phyloP scores from a whole-genome alignment of 1,140 invertebrate genomes.

The Akabosia matsudoensis region DNA sequence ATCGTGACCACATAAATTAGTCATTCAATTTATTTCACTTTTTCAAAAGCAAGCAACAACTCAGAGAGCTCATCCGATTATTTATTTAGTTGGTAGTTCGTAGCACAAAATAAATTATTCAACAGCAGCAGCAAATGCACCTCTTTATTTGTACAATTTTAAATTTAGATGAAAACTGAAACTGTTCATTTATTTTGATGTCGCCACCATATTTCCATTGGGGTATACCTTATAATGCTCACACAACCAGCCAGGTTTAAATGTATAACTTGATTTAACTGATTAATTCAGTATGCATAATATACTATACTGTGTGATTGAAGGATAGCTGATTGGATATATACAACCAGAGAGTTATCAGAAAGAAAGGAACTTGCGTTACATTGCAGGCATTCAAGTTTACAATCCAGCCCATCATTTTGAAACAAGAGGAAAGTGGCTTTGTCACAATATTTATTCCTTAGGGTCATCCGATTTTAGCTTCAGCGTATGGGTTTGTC shows the following conservation, averaged over 20 bases:
- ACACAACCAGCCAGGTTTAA: background rate
- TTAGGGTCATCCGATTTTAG: background rate
- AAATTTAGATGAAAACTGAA: conserved; percentile 4
- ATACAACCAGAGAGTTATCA: no score
- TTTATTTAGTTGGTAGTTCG: no score
- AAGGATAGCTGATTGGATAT: no score
- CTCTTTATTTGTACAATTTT: conserved; percentile 1
- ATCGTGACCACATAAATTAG: background rate
- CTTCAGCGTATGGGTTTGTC: background rate
- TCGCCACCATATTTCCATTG: background rate
- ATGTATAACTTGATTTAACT: background rate
- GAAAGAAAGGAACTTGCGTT: no score
- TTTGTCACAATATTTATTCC: background rate
- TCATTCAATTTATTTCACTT: background rate
- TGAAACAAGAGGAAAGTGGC: no score
- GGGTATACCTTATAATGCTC: background rate
- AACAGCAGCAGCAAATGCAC: no score
- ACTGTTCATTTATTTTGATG: background rate
- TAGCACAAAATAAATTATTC: no score
- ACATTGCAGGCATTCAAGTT: no score
- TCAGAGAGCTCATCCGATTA: no score
- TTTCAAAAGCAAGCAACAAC: background rate
- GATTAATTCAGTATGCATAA: no score
- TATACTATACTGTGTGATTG: no score
- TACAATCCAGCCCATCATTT: no score